A percentile compares a stretch with the other conserved stretches of the same genome.
Evolutionary conservation across 2,888 invertebrate species (phyloP).

Genomic region (Phortica okadai): DNA sequence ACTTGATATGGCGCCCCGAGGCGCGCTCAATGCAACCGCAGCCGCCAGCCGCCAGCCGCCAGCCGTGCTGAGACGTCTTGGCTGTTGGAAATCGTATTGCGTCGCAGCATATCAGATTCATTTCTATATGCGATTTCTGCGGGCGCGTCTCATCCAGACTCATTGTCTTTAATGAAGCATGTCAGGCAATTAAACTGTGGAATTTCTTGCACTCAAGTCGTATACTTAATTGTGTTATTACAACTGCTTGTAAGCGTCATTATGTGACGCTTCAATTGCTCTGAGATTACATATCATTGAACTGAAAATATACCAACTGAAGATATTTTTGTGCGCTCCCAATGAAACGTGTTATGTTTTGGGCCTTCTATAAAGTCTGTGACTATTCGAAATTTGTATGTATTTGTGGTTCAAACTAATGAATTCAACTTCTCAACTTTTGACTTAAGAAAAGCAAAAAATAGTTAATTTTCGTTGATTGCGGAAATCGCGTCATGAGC

Average conservation of each 20-base stretch:
- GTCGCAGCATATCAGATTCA: not conserved
- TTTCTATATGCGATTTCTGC: not conserved
- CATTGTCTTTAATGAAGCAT: constrained; percentile 38
- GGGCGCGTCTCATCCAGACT: not conserved
- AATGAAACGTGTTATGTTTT: too few relatives aligned
- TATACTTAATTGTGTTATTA: constrained; percentile 15
- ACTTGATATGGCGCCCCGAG: constrained; percentile 17
- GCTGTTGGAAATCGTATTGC: not conserved
- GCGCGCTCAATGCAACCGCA: not conserved
- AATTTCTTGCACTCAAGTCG: constrained; percentile 9
- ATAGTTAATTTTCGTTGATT: not conserved
- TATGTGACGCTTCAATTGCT: not conserved
- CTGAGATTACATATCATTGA: not conserved
- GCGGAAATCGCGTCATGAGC: constrained; percentile 23
- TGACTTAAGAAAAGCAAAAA: not conserved
- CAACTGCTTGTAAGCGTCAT: not conserved
- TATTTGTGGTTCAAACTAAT: not conserved
- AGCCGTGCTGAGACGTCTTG: not conserved
- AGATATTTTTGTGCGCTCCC: too few relatives aligned
- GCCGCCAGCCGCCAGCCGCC: not conserved
- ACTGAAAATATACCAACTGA: not conserved
- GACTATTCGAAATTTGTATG: too few relatives aligned
- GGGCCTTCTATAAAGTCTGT: too few relatives aligned
- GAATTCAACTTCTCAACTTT: not conserved
- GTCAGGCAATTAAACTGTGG: constrained; percentile 44